Evolutionary conservation across 2,888 invertebrate genomes (phyloP).

Genomic region (Erebia ligea): DNA sequence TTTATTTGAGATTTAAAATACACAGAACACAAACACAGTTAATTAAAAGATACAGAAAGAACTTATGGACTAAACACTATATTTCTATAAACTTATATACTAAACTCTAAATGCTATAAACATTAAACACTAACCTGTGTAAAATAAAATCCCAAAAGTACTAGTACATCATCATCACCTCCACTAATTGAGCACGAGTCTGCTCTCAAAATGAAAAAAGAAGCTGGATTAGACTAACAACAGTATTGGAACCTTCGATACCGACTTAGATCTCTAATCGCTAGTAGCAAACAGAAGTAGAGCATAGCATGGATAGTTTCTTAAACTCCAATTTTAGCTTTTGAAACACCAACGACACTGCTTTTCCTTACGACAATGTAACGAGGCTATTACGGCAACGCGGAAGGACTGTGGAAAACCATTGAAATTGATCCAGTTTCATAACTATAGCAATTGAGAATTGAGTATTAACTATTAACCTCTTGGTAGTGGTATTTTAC

Average conservation of each 20-base stretch:
- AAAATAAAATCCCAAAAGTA: too few relatives aligned
- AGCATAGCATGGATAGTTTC: constrained; percentile 2
- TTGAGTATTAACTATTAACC: neutral
- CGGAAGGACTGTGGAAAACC: constrained; percentile 25
- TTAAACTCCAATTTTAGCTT: constrained; percentile 21
- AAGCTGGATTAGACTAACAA: too few relatives aligned
- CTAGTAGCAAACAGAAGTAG: neutral
- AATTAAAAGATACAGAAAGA: too few relatives aligned
- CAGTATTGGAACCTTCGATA: neutral
- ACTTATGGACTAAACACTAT: too few relatives aligned
- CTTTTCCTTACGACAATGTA: constrained; percentile 29
- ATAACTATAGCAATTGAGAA: constrained; percentile 16
- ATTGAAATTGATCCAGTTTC: constrained; percentile 27
- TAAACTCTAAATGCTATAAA: too few relatives aligned
- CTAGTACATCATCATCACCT: too few relatives aligned
- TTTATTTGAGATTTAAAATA: too few relatives aligned
- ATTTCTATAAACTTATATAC: too few relatives aligned
- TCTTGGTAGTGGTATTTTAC: neutral
- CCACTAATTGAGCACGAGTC: too few relatives aligned
- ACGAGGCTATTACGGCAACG: constrained; percentile 24
- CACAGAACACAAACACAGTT: too few relatives aligned
- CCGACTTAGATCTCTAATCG: neutral
- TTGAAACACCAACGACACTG: constrained; percentile 20
- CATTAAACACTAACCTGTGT: too few relatives aligned
- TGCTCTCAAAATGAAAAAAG: too few relatives aligned